A percentile compares a stretch with the other conserved stretches of the same genome.
Evolutionary conservation across 37 sponge, comb jelly and placozoan genomes (phyloP).

Genomic region (Crambe crambe): DNA sequence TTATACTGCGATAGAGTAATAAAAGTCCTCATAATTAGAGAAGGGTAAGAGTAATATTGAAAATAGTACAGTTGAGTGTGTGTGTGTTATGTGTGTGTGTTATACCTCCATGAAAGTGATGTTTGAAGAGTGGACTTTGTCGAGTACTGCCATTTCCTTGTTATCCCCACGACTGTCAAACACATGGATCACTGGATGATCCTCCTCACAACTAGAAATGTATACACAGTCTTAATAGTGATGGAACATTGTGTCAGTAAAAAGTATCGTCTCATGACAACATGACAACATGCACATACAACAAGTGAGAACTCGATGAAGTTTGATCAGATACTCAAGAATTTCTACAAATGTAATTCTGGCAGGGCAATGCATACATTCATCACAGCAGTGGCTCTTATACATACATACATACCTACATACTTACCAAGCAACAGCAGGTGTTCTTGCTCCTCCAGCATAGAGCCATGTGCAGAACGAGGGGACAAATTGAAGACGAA

Average conservation of each 20-base stretch:
- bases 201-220: conserved; percentile 54
- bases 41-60: not conserved
- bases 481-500: conserved; percentile 78
- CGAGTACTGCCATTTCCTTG: conserved; percentile 43
- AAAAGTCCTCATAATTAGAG: no score
- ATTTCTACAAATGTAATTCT: no score
- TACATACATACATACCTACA: no score
- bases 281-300: no score
- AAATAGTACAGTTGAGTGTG: not conserved
- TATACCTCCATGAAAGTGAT: conserved; percentile 75
- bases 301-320: no score
- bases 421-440: conserved; percentile 78
- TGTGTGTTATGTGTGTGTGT: not conserved
- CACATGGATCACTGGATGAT: conserved; percentile 57
- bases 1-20: conserved; percentile 64
- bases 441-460: conserved; percentile 61
- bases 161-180: conserved; percentile 73
- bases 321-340: no score
- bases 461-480: conserved; percentile 82
- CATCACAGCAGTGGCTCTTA: no score
- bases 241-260: no score
- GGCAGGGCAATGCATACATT: no score
- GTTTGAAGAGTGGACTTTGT: conserved; percentile 54
- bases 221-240: no score
- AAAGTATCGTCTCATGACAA: no score